These are phyloP conservation scores for Eupeodes luniger DNA, from an alignment of 2,888 invertebrate genomes.

Conservation along the genomic window DNA sequence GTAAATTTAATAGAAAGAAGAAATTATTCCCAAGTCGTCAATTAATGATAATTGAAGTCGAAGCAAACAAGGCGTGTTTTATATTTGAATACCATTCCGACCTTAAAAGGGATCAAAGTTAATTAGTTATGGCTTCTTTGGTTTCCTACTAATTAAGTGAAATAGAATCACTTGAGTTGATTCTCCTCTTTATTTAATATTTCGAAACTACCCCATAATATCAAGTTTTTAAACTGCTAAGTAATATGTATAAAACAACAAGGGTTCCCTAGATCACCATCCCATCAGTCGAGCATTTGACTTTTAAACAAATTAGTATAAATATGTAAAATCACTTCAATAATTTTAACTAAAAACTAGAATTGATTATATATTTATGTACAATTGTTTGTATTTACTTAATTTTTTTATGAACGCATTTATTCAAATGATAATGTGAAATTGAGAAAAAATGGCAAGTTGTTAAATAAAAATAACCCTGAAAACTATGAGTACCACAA, in stretches of 20 bases:
- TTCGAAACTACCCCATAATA: background rate
- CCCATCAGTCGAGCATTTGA: background rate
- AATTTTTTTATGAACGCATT: too few species aligned
- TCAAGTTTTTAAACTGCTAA: background rate
- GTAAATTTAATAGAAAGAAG: slow-evolving; percentile 14
- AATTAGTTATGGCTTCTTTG: slow-evolving; percentile 8
- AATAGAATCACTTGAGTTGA: slow-evolving; percentile 8
- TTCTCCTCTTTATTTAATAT: background rate
- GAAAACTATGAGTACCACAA: too few species aligned
- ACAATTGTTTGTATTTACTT: too few species aligned
- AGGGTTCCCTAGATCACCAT: too few species aligned
- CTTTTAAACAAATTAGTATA: background rate
- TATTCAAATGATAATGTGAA: too few species aligned
- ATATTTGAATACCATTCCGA: slow-evolving; percentile 22
- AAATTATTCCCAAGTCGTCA: slow-evolving; percentile 3
- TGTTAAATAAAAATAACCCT: too few species aligned
- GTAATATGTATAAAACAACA: background rate
- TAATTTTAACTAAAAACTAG: too few species aligned
- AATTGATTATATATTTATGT: too few species aligned
- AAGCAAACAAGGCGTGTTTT: background rate
- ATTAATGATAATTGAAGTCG: slow-evolving; percentile 11
- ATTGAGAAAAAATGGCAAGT: too few species aligned
- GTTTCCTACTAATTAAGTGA: slow-evolving; percentile 18
- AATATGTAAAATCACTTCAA: too few species aligned
- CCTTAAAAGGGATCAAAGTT: background rate